Base-by-base conservation (phyloP, 1,140 invertebrate species). In the Eubasilissa regina region DNA sequence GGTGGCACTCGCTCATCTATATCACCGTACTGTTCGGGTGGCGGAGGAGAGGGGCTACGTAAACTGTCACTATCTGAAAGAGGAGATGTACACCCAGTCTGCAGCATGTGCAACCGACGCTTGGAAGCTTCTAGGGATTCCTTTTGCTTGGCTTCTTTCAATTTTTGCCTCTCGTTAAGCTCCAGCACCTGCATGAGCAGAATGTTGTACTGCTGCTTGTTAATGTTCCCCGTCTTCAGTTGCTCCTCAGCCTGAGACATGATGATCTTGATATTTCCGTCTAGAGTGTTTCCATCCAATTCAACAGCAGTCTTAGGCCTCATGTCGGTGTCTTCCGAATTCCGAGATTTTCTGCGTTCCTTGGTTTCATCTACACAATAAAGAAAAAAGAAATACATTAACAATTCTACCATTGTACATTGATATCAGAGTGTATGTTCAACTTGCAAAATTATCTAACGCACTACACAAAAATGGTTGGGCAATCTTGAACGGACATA, bases 201-300 rank as follows among this genome's bases (percentile, higher is more conserved):
- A 8, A 94, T 91, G 80, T 95, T 94, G 84, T 96, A 96, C 83
- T 97, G 93, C 10, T 93, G 92, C 83, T 93, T 93, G 44, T 93
- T 93, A 44, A 98, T 92, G 13, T 91, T 90, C 1, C 96, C 96
- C 60, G 92, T 91, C 58, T 93, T 93, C 56, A 93, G 89, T 82
- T 97, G 93, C 83, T 96, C 94, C 60, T 96, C 94, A 0, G 96
- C 96, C 84, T 96, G 93, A 25, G 92, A 93, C 84, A 97, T 93
- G 51, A 97, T 96, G 9, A 94, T 94, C 83, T 94, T 93, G 66
- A 93, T 92, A 70, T 92, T 93, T 75, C 91, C 90, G 60, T 93
- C 92, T 51, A 92, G 89, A 21, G 88, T 89, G 66, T 91, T 90
- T 87, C 12, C 87, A 87, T 91, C 89, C 4, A 86, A 85, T 17